Evolutionary conservation across 2,797 vertebrate species (phyloP), one percentile per base, ranked within the genome.

Genomic region (Enteromius viviparus): DNA sequence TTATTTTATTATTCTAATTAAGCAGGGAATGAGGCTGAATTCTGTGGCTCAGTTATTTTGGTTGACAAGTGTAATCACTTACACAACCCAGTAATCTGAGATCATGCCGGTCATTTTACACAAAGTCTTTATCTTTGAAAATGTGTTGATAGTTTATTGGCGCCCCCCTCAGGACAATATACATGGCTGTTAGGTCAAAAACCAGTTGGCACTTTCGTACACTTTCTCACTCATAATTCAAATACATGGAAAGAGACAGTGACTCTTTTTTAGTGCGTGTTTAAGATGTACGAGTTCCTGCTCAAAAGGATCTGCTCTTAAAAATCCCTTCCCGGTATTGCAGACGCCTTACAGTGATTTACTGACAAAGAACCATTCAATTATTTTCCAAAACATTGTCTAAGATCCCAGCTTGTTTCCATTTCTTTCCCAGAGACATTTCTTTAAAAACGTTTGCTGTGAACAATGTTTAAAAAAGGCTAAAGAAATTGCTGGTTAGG

Each of bases 131-230:
- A 32, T 71, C 1, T 60, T 8, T 70, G 17, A 80, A 15, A 80
- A n/a, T 0, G 19, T 70, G 66, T 70, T 69, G 53, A 45, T 70
- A 47, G 53, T 45, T 80, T 71, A 40, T 15, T 62, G 53, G 53
- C 53, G 53, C 68, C 79, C 79, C 68, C 68, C 68, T 72, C 53
- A 81, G 79, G 79, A 72, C 14, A 71, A 15, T 47, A 10, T 26
- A 17, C 10, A 65, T 47, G 15, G 1, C 26, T 2, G 26, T 62
- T 45, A 14, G 3, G 45, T 7, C 3, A 17, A 49, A 29, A 29
- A 26, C 2, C 71, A 42, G 40, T 42, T 42, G 3, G 9, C 11
- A 14, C 42, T 45, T 12, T 45, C 11, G 11, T 11, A 26, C 6
- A 62, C 60, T 29, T 29, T 29, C 14, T 32, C 7, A 64, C 3